phyloP scores from a whole-genome alignment of 2,797 vertebrate genomes.

The Morelia viridis region DNA sequence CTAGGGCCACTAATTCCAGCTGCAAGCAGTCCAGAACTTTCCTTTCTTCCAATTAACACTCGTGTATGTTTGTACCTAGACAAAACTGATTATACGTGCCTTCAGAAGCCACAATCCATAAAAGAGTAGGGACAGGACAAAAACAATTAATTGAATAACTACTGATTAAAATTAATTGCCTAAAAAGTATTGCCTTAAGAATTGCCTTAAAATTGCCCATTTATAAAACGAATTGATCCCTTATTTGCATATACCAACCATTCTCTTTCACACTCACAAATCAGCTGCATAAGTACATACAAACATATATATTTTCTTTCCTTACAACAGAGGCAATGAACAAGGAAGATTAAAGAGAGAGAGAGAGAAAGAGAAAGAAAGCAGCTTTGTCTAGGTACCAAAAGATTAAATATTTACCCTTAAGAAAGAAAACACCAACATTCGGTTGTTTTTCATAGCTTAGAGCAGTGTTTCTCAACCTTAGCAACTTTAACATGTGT shows the following conservation, averaged over 20 bases:
- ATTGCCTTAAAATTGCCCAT: background rate
- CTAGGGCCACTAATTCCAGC: too few species aligned
- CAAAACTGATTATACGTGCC: too few species aligned
- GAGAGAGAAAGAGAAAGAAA: too few species aligned
- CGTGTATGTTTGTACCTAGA: too few species aligned
- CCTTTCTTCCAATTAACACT: too few species aligned
- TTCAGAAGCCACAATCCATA: too few species aligned
- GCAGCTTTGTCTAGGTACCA: background rate
- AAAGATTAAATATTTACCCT: background rate
- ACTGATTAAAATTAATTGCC: background rate
- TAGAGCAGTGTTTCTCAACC: background rate
- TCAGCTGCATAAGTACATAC: background rate
- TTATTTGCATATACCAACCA: background rate
- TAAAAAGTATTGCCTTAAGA: background rate
- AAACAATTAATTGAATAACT: background rate
- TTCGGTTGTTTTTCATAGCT: background rate
- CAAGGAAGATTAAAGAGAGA: too few species aligned
- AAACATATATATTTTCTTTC: too few species aligned
- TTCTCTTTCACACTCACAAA: background rate
- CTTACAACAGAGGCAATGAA: too few species aligned
- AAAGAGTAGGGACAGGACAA: background rate
- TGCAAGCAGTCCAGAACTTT: too few species aligned
- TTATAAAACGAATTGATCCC: background rate
- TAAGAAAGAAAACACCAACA: background rate
- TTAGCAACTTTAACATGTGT: background rate